Conservation (phyloP, 2,888 invertebrate genomes). For the Heliconius hortense region DNA sequence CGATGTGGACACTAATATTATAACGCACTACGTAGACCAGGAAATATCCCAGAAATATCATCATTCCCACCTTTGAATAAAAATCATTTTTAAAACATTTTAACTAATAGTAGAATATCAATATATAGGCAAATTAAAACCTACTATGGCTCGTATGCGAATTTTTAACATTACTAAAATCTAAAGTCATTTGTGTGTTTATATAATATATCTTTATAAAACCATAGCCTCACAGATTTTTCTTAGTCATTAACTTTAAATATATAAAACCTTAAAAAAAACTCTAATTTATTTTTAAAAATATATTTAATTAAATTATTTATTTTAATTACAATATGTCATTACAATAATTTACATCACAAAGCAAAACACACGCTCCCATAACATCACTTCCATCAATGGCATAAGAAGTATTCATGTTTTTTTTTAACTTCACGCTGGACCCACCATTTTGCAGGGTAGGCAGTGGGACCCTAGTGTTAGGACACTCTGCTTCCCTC, state of each 20-base stretch:
- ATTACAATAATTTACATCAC: slow-evolving; percentile 26
- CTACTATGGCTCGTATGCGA: slow-evolving; percentile 68
- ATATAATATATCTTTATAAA: neutral
- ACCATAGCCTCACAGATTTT: slow-evolving; percentile 39
- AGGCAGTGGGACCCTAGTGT: too few relatives aligned
- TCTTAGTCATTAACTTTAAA: neutral
- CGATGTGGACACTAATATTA: slow-evolving; percentile 73
- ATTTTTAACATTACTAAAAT: slow-evolving; percentile 61
- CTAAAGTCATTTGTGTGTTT: neutral
- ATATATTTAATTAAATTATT: slow-evolving; percentile 36
- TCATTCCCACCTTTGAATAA: slow-evolving; percentile 72
- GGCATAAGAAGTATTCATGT: neutral
- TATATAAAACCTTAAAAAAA: slow-evolving; percentile 12
- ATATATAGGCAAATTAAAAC: slow-evolving; percentile 44
- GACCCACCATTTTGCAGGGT: too few relatives aligned
- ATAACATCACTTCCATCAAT: neutral
- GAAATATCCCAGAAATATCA: slow-evolving; percentile 82
- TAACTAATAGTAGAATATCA: neutral
- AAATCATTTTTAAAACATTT: neutral
- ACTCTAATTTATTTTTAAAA: slow-evolving; percentile 13
- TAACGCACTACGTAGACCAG: slow-evolving; percentile 68
- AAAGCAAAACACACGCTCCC: slow-evolving; percentile 8
- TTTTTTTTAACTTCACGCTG: too few relatives aligned
- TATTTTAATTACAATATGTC: slow-evolving; percentile 29
- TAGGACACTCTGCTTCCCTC: too few relatives aligned